Percentiles rank a stretch among this genome's conserved stretches.
Conservation (phyloP, 2,888 invertebrate genomes). For the Molanna angustata region DNA sequence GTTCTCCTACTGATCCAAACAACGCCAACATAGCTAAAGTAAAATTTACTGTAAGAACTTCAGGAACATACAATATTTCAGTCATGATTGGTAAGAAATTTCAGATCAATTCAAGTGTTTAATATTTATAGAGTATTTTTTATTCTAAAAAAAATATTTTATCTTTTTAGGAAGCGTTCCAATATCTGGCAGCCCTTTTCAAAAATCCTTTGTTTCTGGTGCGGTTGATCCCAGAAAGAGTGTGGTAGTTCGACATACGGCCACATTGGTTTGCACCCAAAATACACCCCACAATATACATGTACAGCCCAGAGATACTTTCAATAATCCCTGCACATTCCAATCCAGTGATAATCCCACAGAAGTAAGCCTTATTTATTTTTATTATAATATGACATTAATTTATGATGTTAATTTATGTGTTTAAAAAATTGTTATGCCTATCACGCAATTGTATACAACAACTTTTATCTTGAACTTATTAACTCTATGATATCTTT, state of each 20-base stretch:
- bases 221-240: constrained; percentile 81
- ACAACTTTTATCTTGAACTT: too few species aligned
- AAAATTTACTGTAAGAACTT: constrained; percentile 88
- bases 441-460: too few species aligned
- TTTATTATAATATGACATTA: too few species aligned
- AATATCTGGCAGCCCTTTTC: constrained; percentile 84
- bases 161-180: constrained; percentile 59
- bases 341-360: constrained; percentile 59
- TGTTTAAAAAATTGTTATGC: too few species aligned
- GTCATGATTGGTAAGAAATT: constrained; percentile 64
- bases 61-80: constrained; percentile 84
- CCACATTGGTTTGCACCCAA: constrained; percentile 80
- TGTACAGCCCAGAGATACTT: constrained; percentile 89
- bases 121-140: not conserved
- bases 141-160: not conserved
- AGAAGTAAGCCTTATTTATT: constrained; percentile 42
- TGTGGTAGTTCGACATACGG: constrained; percentile 77
- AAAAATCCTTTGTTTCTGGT: constrained; percentile 79
- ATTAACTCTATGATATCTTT: too few species aligned
- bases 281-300: constrained; percentile 72
- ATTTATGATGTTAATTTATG: too few species aligned
- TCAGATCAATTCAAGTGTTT: not conserved
- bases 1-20: constrained; percentile 81
- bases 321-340: constrained; percentile 78
- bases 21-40: constrained; percentile 84